Conservation (phyloP, 1,140 invertebrate genomes). For the Mamestra configurata region DNA sequence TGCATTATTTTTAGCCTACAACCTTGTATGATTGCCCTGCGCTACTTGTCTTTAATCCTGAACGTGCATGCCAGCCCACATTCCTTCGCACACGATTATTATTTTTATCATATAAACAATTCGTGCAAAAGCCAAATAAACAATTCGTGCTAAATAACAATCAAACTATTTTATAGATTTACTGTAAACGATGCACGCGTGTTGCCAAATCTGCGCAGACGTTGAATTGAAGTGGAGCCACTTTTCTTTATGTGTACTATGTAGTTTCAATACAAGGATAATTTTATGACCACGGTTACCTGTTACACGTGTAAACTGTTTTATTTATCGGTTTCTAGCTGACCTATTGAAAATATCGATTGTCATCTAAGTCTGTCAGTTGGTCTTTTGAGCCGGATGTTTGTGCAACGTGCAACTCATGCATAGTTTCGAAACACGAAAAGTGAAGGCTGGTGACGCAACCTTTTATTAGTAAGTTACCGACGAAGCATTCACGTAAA, state of each 20-base stretch:
- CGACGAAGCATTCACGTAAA: conserved; percentile 67
- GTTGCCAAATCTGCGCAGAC: conserved; percentile 33
- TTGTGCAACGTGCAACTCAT: conserved; percentile 82
- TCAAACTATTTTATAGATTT: conserved; percentile 14
- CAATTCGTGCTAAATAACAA: conserved; percentile 27
- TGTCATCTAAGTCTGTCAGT: conserved; percentile 49
- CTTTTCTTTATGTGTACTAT: conserved; percentile 5
- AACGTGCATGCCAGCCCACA: conserved; percentile 34
- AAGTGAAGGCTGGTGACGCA: conserved; percentile 84
- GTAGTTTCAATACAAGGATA: conserved; percentile 1
- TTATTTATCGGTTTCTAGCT: conserved; percentile 32
- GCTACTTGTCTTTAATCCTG: conserved; percentile 43
- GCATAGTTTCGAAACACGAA: conserved; percentile 81
- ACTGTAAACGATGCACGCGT: conserved; percentile 17
- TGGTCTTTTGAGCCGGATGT: conserved; percentile 77
- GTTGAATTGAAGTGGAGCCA: background rate
- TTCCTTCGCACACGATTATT: conserved; percentile 34
- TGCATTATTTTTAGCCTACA: conserved; percentile 53
- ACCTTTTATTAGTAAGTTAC: conserved; percentile 82
- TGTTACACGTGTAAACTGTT: conserved; percentile 36
- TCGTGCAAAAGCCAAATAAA: conserved; percentile 30
- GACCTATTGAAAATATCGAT: conserved; percentile 48
- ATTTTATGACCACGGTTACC: background rate
- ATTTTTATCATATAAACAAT: conserved; percentile 41
- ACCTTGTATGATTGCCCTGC: conserved; percentile 41